Conservation (phyloP, 2,888 invertebrate genomes). For the Myopa tessellatipennis region DNA sequence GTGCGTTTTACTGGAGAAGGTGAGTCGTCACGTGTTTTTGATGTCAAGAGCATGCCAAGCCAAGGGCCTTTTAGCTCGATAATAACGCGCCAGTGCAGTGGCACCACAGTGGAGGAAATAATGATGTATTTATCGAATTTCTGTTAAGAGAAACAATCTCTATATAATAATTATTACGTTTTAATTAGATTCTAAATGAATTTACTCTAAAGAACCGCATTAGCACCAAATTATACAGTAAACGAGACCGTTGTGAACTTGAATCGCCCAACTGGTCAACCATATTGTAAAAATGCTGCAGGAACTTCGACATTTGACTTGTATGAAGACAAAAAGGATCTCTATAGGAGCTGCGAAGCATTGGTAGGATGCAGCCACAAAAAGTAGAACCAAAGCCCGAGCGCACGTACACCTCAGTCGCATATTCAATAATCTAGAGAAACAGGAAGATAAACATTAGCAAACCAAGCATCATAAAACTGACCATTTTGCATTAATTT, state of each 20-base stretch:
- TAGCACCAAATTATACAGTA: slow-evolving; percentile 56
- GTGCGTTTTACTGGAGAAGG: slow-evolving; percentile 49
- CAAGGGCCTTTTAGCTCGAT: slow-evolving; percentile 55
- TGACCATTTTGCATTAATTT: too few species aligned
- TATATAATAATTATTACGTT: too few species aligned
- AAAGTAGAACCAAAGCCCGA: slow-evolving; percentile 56
- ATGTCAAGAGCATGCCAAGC: slow-evolving; percentile 52
- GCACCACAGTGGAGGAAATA: too few species aligned
- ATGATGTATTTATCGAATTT: slow-evolving; percentile 50
- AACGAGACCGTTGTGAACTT: slow-evolving; percentile 48
- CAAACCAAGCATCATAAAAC: not conserved
- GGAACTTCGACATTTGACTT: slow-evolving; percentile 45
- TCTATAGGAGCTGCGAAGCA: slow-evolving; percentile 47
- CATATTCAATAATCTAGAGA: slow-evolving; percentile 51
- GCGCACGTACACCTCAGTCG: slow-evolving; percentile 54
- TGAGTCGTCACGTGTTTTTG: too few species aligned
- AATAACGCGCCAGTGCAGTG: not conserved
- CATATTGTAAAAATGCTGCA: slow-evolving; percentile 55
- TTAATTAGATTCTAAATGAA: not conserved
- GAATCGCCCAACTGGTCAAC: slow-evolving; percentile 49
- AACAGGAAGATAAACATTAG: not conserved
- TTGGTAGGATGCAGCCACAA: slow-evolving; percentile 53
- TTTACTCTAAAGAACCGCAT: slow-evolving; percentile 50
- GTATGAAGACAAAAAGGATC: too few species aligned
- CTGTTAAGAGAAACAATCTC: slow-evolving; percentile 43